Conservation (phyloP, 1,140 invertebrate species). For the Daktulosphaira vitifoliae region DNA sequence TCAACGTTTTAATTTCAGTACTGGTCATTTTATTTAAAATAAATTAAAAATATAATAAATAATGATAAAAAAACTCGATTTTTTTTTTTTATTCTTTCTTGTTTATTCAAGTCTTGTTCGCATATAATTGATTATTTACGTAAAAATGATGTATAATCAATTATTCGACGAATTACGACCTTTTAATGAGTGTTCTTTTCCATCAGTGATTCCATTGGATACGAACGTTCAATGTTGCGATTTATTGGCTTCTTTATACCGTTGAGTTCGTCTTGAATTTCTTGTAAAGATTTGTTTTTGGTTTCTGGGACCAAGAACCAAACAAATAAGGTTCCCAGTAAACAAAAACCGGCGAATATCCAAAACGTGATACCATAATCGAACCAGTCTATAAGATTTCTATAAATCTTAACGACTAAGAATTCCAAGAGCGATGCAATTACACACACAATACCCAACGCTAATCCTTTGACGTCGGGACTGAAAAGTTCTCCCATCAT, state of each 20-base stretch:
- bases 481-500: constrained; percentile 66
- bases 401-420: constrained; percentile 68
- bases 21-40: too few relatives aligned
- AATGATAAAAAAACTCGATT: too few relatives aligned
- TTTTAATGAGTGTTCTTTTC: constrained; percentile 1
- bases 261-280: constrained; percentile 63
- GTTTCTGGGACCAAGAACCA: constrained; percentile 67
- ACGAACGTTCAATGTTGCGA: constrained; percentile 2
- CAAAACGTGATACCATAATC: constrained; percentile 66
- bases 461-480: constrained; percentile 66
- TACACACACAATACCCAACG: constrained; percentile 57
- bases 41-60: too few relatives aligned
- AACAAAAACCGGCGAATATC: constrained; percentile 64
- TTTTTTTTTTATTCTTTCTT: too few relatives aligned
- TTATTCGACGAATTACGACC: too few relatives aligned
- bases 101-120: too few relatives aligned
- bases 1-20: too few relatives aligned
- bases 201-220: constrained; percentile 18
- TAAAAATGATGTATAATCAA: too few relatives aligned
- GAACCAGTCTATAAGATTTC: constrained; percentile 49
- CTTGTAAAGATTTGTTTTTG: constrained; percentile 64
- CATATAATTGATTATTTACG: too few relatives aligned
- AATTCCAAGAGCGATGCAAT: constrained; percentile 63
- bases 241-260: constrained; percentile 34
- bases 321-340: constrained; percentile 51